phyloP scores from a whole-genome alignment of 1,140 invertebrate species.

The Oedothorax gibbosus region DNA sequence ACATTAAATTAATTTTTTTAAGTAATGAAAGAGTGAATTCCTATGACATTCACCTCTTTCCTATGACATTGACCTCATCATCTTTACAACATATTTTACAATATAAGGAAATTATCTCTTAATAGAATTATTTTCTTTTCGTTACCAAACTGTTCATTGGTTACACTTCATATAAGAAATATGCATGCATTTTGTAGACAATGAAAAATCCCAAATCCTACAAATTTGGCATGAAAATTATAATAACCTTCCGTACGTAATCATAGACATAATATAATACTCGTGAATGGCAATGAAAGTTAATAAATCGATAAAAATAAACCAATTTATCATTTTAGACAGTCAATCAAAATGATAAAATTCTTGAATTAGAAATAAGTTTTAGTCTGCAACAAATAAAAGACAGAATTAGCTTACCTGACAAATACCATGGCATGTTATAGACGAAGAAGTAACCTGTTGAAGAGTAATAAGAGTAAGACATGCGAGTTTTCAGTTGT shows the following conservation, averaged over 20 bases:
- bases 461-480: no score
- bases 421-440: constrained; percentile 95
- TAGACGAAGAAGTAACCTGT: constrained; percentile 91
- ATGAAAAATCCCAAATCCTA: no score
- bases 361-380: not conserved
- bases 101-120: no score
- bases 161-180: no score
- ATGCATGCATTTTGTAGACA: no score
- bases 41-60: no score
- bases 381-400: not conserved
- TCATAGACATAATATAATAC: not conserved
- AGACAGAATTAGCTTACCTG: constrained; percentile 73
- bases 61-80: no score
- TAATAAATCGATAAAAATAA: not conserved
- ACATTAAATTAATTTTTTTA: no score
- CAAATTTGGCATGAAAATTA: not conserved
- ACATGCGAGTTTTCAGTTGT: not conserved
- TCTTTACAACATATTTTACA: no score
- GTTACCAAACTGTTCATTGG: no score
- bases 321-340: not conserved
- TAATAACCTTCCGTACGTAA: not conserved
- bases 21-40: no score
- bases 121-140: no score
- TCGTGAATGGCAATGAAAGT: not conserved
- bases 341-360: not conserved